Evolutionary conservation across 2,888 invertebrate genomes (phyloP).

Genomic region (Thelaira solivaga): DNA sequence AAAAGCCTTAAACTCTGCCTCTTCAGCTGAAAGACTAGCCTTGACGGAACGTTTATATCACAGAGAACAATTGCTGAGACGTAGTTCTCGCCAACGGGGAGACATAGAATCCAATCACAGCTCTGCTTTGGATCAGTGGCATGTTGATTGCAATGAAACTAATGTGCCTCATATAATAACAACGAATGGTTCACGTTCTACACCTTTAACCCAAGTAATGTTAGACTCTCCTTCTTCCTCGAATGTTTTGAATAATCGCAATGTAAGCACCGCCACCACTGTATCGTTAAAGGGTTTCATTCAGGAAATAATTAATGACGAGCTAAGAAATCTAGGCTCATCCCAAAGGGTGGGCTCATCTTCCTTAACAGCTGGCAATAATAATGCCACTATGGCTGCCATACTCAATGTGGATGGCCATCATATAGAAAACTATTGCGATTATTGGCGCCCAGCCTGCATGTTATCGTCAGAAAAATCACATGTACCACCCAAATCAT

Average conservation of each 20-base stretch:
- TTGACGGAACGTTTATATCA: slow-evolving; percentile 70
- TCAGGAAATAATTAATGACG: slow-evolving; percentile 70
- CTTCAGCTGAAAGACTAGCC: slow-evolving; percentile 69
- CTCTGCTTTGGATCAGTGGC: slow-evolving; percentile 46
- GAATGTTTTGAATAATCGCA: slow-evolving; percentile 61
- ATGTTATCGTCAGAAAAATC: slow-evolving; percentile 73
- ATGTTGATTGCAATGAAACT: slow-evolving; percentile 51
- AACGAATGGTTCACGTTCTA: slow-evolving; percentile 24
- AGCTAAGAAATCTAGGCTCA: slow-evolving; percentile 63
- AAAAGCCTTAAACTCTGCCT: slow-evolving; percentile 67
- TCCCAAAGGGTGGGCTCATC: slow-evolving; percentile 44
- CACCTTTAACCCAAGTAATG: slow-evolving; percentile 50
- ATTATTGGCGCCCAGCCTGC: slow-evolving; percentile 76
- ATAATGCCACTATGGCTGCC: slow-evolving; percentile 62
- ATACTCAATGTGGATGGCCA: slow-evolving; percentile 73
- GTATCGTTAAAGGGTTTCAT: slow-evolving; percentile 72
- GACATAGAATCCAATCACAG: slow-evolving; percentile 65
- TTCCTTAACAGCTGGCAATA: slow-evolving; percentile 37
- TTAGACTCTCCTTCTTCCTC: slow-evolving; percentile 67
- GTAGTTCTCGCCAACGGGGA: slow-evolving; percentile 69
- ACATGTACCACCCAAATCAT: slow-evolving; percentile 73
- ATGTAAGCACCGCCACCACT: slow-evolving; percentile 65
- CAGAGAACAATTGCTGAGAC: slow-evolving; percentile 69
- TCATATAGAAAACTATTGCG: slow-evolving; percentile 73
- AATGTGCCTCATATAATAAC: slow-evolving; percentile 40